Base-by-base conservation (phyloP, 2,797 vertebrate species). In the Dryobates pubescens region DNA sequence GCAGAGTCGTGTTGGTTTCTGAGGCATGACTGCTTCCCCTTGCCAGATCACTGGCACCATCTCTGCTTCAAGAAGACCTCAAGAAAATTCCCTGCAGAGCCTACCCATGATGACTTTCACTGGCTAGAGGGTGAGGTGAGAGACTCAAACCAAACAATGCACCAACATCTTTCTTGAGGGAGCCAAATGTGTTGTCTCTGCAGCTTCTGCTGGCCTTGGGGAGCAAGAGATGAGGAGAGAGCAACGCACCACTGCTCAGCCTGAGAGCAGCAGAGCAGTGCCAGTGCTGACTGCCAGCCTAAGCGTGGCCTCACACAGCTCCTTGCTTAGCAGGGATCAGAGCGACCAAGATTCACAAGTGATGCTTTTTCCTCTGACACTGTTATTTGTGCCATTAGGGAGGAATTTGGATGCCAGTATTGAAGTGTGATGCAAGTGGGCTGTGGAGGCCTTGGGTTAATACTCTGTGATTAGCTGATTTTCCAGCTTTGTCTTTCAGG, bases 31-130 rank as follows among this genome's bases (percentile, higher is more conserved):
- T 78, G 47, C 47, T 4, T 17, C 9, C 26, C 16, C 22, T 81
- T 78, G 73, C 57, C 79, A 81, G 61, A 81, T 87, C 79, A 76
- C 61, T 88, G 57, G 70, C 61, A 93, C 89, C 85, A 45, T 76
- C 59, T 72, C 89, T 75, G 61, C 53, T 93, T 81, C 73, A 49
- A 72, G 63, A 43, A 81, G 82, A 63, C 73, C 53, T 92, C 2
- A 30, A 91, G 85, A 95, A 96, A 95, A 91, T 78, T 89, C 92
- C 82, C 64, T 89, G 83, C 76, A 27, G 79, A 85, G 34, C 8
- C 65, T 94, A 79, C 79, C 88, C 86, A 54, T 57, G 86, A 49
- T 51, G 78, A 69, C 14, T 53, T 34, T 88, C 17, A 3, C 3
- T 89, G 70, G 84, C 67, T 73, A 36, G 27, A 45, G 82, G 65